Conservation (phyloP, 2,797 vertebrate genomes). For the Staurois parvus region DNA sequence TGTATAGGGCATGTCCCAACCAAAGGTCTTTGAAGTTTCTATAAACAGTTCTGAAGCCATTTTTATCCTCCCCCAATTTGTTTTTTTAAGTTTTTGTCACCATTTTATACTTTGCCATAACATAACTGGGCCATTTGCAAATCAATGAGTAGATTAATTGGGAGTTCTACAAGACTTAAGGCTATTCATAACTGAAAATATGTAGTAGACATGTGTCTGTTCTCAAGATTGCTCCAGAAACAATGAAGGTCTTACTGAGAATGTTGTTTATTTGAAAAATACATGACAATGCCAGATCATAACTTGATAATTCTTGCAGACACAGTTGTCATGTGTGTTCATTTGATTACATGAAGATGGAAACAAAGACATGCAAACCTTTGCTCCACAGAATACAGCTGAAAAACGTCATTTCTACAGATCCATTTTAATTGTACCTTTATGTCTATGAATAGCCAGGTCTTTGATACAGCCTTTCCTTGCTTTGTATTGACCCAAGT, state of each 20-base stretch:
- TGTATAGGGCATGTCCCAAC: conserved; percentile 82
- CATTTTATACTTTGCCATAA: conserved; percentile 41
- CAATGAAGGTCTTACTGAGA: neutral
- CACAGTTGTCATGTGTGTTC: neutral
- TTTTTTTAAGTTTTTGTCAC: conserved; percentile 76
- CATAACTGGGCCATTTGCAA: neutral
- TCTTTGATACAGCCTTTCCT: neutral
- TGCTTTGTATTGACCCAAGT: neutral
- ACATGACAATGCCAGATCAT: no score
- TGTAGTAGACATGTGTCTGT: neutral
- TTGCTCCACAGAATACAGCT: neutral
- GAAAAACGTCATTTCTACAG: neutral
- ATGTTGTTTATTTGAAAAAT: neutral
- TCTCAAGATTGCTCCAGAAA: neutral
- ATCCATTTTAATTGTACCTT: neutral
- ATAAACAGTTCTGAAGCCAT: conserved; percentile 81
- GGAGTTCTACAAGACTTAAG: neutral
- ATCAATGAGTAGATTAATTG: neutral
- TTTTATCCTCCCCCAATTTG: conserved; percentile 75
- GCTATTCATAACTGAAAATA: neutral
- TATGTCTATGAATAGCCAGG: neutral
- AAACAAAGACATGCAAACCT: neutral
- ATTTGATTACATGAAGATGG: neutral
- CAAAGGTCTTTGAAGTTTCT: conserved; percentile 84
- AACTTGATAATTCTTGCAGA: no score